Percentiles rank a stretch among this genome's conserved stretches.
phyloP scores from a whole-genome alignment of 2,113 vertebrate genomes.

The Solea solea region DNA sequence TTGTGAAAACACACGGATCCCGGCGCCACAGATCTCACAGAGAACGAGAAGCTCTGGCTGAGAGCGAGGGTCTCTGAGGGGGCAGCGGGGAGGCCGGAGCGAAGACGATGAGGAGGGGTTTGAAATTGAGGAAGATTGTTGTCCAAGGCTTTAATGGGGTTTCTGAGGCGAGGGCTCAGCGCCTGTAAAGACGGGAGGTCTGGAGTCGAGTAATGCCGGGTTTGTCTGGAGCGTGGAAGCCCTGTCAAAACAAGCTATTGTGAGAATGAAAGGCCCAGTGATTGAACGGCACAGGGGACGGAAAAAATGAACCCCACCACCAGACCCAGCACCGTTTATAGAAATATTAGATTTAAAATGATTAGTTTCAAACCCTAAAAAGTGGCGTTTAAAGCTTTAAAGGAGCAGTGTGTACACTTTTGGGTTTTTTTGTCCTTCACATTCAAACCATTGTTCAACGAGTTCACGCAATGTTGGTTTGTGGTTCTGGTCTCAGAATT shows the following conservation, averaged over 20 bases:
- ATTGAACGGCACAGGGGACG: slow-evolving; percentile 22
- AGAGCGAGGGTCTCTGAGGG: slow-evolving; percentile 2
- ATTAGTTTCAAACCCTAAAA: too few species aligned
- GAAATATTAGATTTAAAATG: too few species aligned
- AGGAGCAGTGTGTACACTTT: too few species aligned
- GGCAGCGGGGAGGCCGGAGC: slow-evolving; percentile 3
- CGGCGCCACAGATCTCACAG: slow-evolving; percentile 51
- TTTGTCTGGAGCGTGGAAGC: slow-evolving; percentile 51
- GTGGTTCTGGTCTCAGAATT: too few species aligned
- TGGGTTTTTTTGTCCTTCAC: too few species aligned
- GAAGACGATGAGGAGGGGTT: slow-evolving; percentile 55
- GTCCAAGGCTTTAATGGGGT: slow-evolving; percentile 56
- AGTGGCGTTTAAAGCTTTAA: too few species aligned
- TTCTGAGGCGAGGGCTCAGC: slow-evolving; percentile 47
- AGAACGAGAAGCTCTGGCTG: slow-evolving; percentile 44
- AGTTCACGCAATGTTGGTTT: too few species aligned
- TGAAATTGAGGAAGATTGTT: slow-evolving; percentile 58
- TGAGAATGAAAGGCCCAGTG: slow-evolving; percentile 48
- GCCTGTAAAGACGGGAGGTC: slow-evolving; percentile 37
- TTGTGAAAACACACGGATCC: slow-evolving; percentile 68
- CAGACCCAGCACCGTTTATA: too few species aligned
- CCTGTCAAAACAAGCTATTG: slow-evolving; percentile 71
- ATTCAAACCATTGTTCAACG: too few species aligned
- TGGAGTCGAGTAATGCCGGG: slow-evolving; percentile 52
- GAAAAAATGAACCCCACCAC: too few species aligned